Percentiles rank a stretch among this genome's conserved stretches.
phyloP scores from a whole-genome alignment of 2,113 vertebrate species.

The Saimiri boliviensis region DNA sequence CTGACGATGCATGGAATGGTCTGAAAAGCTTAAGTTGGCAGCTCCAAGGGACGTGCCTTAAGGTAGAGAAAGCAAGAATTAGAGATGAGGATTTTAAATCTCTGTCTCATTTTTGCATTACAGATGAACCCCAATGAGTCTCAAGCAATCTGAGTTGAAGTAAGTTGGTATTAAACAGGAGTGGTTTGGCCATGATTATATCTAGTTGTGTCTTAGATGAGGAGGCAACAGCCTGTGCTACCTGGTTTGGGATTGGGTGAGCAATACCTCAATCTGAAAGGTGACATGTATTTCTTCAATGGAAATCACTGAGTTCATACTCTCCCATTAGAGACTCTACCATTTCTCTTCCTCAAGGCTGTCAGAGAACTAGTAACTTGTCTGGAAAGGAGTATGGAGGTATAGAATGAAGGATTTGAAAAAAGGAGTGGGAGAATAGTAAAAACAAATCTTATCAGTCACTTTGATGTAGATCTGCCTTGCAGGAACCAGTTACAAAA shows the following conservation, averaged over 20 bases:
- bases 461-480: background rate
- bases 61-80: background rate
- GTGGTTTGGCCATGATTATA: background rate
- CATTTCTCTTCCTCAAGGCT: background rate
- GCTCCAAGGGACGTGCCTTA: background rate
- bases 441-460: background rate
- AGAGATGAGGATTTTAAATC: background rate
- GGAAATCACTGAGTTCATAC: background rate
- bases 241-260: background rate
- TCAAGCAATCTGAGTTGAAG: background rate
- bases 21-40: background rate
- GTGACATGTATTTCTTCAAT: background rate
- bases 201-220: background rate
- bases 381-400: rapidly evolving
- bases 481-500: background rate
- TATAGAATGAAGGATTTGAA: background rate
- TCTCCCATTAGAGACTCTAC: background rate
- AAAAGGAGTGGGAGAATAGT: background rate
- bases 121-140: background rate
- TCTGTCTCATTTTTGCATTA: background rate
- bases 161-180: background rate
- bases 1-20: background rate
- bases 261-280: background rate
- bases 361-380: background rate
- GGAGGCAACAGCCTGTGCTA: background rate